Percentiles rank a stretch among this genome's conserved stretches.
Evolutionary conservation across 2,888 invertebrate genomes (phyloP).

Genomic region (Ectropis crepuscularia): DNA sequence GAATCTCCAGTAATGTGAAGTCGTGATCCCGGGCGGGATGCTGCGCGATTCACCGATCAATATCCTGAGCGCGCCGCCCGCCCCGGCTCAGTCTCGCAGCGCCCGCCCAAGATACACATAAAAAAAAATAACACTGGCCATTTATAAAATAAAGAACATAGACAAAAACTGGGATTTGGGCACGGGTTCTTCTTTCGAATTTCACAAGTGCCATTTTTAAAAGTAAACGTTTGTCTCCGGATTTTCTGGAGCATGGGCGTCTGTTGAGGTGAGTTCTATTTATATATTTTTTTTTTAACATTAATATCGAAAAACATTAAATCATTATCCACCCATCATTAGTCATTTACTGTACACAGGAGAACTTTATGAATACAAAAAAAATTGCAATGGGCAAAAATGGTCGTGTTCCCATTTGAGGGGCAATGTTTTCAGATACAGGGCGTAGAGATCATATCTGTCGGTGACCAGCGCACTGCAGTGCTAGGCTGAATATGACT

Average conservation of each 20-base stretch:
- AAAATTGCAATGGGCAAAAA: too few relatives aligned
- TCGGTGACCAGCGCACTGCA: too few relatives aligned
- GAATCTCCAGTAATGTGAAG: slow-evolving; percentile 15
- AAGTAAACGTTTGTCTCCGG: slow-evolving; percentile 46
- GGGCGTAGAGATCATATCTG: too few relatives aligned
- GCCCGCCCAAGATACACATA: slow-evolving; percentile 40
- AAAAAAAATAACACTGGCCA: neutral
- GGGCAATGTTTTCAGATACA: too few relatives aligned
- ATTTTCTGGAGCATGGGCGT: slow-evolving; percentile 65
- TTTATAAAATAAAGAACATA: neutral
- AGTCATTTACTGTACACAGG: too few relatives aligned
- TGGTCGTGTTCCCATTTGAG: too few relatives aligned
- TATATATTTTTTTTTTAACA: slow-evolving; percentile 3
- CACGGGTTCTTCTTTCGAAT: slow-evolving; percentile 31
- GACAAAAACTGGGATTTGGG: slow-evolving; percentile 5
- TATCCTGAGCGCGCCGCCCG: slow-evolving; percentile 51
- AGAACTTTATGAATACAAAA: too few relatives aligned
- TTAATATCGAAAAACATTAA: too few relatives aligned
- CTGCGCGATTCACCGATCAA: slow-evolving; percentile 74
- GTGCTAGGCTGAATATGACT: too few relatives aligned
- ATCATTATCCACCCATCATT: too few relatives aligned
- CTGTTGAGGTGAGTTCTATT: slow-evolving; percentile 61
- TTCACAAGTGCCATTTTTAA: slow-evolving; percentile 29
- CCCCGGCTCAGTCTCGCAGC: slow-evolving; percentile 58
- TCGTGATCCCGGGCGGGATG: slow-evolving; percentile 57